Evolutionary conservation across 2,113 vertebrate species (phyloP).

Genomic region (Actenoides hombroni): DNA sequence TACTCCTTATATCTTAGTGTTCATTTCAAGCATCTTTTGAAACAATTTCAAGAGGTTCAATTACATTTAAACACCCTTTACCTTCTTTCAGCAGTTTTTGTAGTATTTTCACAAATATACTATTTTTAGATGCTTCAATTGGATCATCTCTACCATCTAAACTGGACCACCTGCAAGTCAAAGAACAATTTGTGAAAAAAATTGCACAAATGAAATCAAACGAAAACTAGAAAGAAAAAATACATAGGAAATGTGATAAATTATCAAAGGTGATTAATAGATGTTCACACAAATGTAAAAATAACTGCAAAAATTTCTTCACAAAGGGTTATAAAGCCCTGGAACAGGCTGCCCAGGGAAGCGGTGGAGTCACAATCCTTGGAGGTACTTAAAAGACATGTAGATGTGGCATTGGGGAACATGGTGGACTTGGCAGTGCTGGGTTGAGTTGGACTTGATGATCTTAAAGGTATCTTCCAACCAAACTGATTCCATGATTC

Average conservation of each 20-base stretch:
- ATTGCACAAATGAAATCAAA: background rate
- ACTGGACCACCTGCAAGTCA: conserved; percentile 84
- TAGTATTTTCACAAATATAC: conserved; percentile 93
- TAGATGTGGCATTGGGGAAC: background rate
- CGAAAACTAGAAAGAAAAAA: background rate
- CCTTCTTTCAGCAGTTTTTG: conserved; percentile 93
- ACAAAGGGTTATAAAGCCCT: background rate
- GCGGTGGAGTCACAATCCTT: background rate
- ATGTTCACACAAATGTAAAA: background rate
- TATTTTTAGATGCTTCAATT: conserved; percentile 91
- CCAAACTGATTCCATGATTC: background rate
- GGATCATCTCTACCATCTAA: conserved; percentile 90
- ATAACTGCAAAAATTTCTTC: background rate
- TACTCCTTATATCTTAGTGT: background rate
- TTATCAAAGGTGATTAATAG: background rate
- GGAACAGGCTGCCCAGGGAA: background rate
- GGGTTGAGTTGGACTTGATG: background rate
- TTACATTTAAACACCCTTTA: conserved; percentile 48
- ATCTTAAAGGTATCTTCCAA: background rate
- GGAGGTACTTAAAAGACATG: background rate
- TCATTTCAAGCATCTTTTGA: background rate
- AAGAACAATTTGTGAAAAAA: background rate
- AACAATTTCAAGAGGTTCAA: background rate
- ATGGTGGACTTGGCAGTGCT: background rate
- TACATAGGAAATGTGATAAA: background rate